These are phyloP conservation scores for Psephotus haematonotus DNA, from an alignment of 2,113 vertebrate species.

Conservation along the genomic window DNA sequence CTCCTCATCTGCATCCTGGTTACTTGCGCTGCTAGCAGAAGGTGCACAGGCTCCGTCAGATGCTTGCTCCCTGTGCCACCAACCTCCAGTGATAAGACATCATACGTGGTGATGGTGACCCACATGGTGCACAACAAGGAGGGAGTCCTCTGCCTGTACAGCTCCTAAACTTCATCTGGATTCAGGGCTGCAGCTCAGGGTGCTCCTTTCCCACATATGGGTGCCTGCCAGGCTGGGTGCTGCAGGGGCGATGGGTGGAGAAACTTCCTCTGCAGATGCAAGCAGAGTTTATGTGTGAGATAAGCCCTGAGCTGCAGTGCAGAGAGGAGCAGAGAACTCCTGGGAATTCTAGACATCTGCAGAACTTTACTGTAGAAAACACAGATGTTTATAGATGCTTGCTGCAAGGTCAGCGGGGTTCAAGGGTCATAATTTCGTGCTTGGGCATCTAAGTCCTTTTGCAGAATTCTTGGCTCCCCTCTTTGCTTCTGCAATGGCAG, in stretches of 20 bases:
- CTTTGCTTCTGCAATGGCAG: not conserved
- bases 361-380: slow-evolving; percentile 25
- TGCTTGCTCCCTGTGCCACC: not conserved
- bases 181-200: not conserved
- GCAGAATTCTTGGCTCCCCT: slow-evolving; percentile 23
- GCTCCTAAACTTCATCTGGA: not conserved
- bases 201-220: not conserved
- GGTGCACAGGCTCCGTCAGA: not conserved
- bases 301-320: not conserved
- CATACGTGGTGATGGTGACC: rapidly evolving
- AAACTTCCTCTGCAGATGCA: not conserved
- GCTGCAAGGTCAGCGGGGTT: not conserved
- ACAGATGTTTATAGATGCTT: slow-evolving; percentile 25
- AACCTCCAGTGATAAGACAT: rapidly evolving
- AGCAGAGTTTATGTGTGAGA: not conserved
- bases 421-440: not conserved
- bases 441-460: slow-evolving; percentile 7
- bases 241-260: not conserved
- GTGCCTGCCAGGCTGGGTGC: not conserved
- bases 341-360: slow-evolving; percentile 33
- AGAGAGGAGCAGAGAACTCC: not conserved
- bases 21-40: not conserved
- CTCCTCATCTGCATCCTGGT: rapidly evolving
- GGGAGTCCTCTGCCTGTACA: not conserved
- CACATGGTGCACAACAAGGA: not conserved